Percentiles rank a stretch among this genome's conserved stretches.
phyloP scores from a whole-genome alignment of 2,888 invertebrate species.

The Melipona beecheii region DNA sequence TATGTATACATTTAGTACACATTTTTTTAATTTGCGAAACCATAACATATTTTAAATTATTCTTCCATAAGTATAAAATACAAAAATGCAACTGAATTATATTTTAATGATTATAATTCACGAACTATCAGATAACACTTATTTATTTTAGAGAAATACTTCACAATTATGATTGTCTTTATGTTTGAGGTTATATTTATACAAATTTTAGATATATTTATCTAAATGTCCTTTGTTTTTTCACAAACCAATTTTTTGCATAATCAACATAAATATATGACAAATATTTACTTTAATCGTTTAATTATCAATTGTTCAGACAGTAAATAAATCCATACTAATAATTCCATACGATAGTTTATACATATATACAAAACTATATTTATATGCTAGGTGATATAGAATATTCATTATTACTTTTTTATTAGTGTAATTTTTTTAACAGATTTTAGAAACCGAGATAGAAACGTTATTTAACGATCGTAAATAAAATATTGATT shows the following conservation, averaged over 20 bases:
- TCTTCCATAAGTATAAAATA: not conserved
- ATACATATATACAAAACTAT: not conserved
- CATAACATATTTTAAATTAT: not conserved
- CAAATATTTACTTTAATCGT: slow-evolving; percentile 5
- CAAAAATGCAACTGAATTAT: not conserved
- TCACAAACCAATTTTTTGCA: not conserved
- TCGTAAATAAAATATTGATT: not conserved
- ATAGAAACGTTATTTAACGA: not conserved
- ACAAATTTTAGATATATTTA: not conserved
- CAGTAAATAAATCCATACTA: not conserved
- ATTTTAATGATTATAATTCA: not conserved
- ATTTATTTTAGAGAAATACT: not conserved
- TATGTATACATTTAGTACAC: not conserved
- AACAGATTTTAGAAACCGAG: not conserved
- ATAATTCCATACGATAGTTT: not conserved
- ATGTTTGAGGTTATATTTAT: slow-evolving; percentile 36
- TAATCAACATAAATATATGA: not conserved
- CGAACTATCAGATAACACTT: not conserved
- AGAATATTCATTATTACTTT: not conserved
- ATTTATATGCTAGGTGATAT: not conserved
- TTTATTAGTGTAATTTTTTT: not conserved
- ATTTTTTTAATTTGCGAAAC: not conserved
- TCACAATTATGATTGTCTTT: not conserved
- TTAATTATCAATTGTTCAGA: not conserved
- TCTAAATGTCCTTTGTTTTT: not conserved